Evolutionary conservation across 2,113 vertebrate species (phyloP), one percentile per base, ranked within the genome.

Genomic region (Ptyas mucosa): DNA sequence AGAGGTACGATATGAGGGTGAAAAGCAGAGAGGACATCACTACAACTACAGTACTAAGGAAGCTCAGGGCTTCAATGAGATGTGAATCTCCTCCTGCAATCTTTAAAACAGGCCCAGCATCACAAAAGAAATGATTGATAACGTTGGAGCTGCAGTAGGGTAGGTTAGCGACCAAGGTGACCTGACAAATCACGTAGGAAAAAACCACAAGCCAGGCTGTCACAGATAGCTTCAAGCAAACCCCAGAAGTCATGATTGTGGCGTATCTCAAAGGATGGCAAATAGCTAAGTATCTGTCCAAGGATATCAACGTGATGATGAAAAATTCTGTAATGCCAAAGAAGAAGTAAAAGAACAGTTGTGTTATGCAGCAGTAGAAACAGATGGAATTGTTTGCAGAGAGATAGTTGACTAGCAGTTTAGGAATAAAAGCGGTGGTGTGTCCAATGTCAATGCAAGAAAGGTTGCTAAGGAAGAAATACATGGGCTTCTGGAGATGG

Each of bases 261-360:
- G 91, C 87, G 85, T 96, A 97, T 75, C 86, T 93, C 29, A 96
- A 92, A 1, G 96, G 96, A 53, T 5, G 87, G 26, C 96, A 97
- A 69, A 97, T 95, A 29, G 96, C 96, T 14, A 96, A 49, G 34
- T 94, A 96, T n/a, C 95, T 90, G 39, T 97, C 97, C 64, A 95
- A 93, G 0, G 96, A 96, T 96, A 97, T 97, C 51, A 93, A 43
- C 0, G 85, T 58, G 53, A 97, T 18, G 3, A 96, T 46, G 24
- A 92, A 93, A 6, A 94, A 96, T 43, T 96, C 95, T 1, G 95
- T 93, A 39, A 95, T 88, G 14, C 93, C 95, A n/a, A 96, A 54
- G 3, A 96, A 94, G 34, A 96, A 95, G 89, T 96, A 96, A 58
- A 95, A 39, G n/a, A 94, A 97, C 0, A 95, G 89, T 54, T 97